A percentile compares a stretch with the other conserved stretches of the same genome.
Conservation (phyloP, 2,113 vertebrate genomes). For the Rhombomys opimus region DNA sequence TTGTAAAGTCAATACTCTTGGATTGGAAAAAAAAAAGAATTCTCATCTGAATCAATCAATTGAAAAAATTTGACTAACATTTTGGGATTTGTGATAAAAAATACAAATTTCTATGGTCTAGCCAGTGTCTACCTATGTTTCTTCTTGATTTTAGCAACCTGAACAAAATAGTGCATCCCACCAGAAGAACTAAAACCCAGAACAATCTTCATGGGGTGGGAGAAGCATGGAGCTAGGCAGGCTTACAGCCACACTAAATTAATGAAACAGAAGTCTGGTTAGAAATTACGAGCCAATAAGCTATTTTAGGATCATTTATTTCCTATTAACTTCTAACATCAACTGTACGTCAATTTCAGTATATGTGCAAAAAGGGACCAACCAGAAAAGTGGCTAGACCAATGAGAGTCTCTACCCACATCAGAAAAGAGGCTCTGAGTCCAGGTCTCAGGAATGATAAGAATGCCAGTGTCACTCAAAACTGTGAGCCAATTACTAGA, state of each 20-base stretch:
- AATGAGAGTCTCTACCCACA: background rate
- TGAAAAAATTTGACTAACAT: slow-evolving; percentile 55
- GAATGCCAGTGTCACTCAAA: background rate
- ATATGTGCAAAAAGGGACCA: background rate
- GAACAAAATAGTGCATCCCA: slow-evolving; percentile 54
- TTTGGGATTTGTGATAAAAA: slow-evolving; percentile 48
- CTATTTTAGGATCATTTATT: background rate
- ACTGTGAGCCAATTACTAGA: slow-evolving; percentile 39
- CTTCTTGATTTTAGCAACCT: slow-evolving; percentile 53
- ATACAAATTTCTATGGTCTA: slow-evolving; percentile 56
- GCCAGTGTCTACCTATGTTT: slow-evolving; percentile 44
- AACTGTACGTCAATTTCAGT: background rate
- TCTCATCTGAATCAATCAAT: slow-evolving; percentile 32
- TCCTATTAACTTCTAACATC: background rate
- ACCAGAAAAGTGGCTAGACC: background rate
- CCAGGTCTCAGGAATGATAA: background rate
- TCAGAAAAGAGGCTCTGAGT: background rate
- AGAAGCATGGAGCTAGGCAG: background rate
- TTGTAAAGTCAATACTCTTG: slow-evolving; percentile 33
- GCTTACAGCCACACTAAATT: background rate
- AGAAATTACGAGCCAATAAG: slow-evolving; percentile 27
- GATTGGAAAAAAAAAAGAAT: slow-evolving; percentile 57
- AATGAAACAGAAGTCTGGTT: background rate
- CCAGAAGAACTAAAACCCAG: slow-evolving; percentile 36
- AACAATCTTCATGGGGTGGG: background rate